Evolutionary conservation across 2,113 vertebrate genomes (phyloP).

Genomic region (Silurus glanis): DNA sequence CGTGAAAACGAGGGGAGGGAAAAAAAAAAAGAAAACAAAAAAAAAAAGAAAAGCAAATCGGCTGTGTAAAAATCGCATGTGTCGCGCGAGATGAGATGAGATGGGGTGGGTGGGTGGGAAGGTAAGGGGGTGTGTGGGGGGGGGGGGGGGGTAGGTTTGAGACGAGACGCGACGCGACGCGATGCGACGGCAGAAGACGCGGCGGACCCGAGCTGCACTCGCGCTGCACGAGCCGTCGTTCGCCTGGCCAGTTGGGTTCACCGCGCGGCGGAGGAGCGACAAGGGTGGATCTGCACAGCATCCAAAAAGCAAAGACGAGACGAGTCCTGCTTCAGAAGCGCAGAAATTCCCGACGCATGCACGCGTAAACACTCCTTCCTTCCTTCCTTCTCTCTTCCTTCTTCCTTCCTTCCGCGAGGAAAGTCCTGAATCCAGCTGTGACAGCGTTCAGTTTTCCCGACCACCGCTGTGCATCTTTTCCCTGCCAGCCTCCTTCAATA

Average conservation of each 20-base stretch:
- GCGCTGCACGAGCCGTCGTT: conserved; percentile 62
- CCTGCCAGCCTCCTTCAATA: not conserved
- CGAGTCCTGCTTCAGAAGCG: conserved; percentile 89
- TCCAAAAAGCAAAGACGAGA: conserved; percentile 84
- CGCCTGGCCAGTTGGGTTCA: conserved; percentile 72
- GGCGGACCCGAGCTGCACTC: conserved; percentile 75
- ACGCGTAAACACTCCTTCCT: conserved; percentile 71
- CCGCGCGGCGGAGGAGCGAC: conserved; percentile 74
- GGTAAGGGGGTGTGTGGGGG: not conserved
- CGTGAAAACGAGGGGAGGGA: conserved; percentile 52
- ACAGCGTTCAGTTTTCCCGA: conserved; percentile 73
- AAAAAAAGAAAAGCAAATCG: conserved; percentile 37
- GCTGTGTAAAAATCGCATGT: conserved; percentile 78
- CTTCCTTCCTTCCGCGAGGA: conserved; percentile 65
- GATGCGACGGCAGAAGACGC: conserved; percentile 60
- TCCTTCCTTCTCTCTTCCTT: conserved; percentile 59
- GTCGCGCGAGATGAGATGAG: conserved; percentile 61
- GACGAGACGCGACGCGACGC: not conserved
- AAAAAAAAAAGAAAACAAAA: no score
- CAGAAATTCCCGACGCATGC: conserved; percentile 78
- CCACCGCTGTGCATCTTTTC: conserved; percentile 65
- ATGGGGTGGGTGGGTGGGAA: no score
- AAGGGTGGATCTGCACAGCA: conserved; percentile 94
- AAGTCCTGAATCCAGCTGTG: conserved; percentile 69
- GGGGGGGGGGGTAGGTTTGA: not conserved